A percentile compares a stretch with the other conserved stretches of the same genome.
phyloP scores from a whole-genome alignment of 2,888 invertebrate genomes.

The Lasius fuliginosus region DNA sequence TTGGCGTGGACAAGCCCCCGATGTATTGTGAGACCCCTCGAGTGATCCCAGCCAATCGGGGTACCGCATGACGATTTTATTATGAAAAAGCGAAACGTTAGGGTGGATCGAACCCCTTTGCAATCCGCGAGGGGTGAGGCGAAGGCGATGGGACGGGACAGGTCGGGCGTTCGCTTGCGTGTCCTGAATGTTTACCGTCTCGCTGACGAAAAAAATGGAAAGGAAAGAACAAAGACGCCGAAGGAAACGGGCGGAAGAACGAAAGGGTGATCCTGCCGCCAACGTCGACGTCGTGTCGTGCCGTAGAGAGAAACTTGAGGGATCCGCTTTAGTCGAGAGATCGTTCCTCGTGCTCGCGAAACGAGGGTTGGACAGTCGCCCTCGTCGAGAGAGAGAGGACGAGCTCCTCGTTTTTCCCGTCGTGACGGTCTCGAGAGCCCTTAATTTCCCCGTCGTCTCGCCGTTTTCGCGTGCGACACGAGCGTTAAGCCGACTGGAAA shows the following conservation, averaged over 20 bases:
- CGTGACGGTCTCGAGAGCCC: conserved; percentile 75
- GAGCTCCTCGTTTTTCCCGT: conserved; percentile 57
- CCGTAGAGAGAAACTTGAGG: conserved; percentile 13
- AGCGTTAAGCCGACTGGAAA: conserved; percentile 71
- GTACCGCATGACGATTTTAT: conserved; percentile 84
- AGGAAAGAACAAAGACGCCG: conserved; percentile 18
- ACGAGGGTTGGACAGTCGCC: conserved; percentile 65
- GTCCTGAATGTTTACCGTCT: conserved; percentile 75
- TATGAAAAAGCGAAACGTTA: conserved; percentile 81
- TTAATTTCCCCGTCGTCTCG: conserved; percentile 73
- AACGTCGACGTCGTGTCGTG: conserved; percentile 45
- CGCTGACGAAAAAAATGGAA: conserved; percentile 44
- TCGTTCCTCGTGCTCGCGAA: conserved; percentile 42
- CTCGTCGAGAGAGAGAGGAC: conserved; percentile 41
- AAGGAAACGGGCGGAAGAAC: neutral
- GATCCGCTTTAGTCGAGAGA: conserved; percentile 52
- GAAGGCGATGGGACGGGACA: conserved; percentile 49
- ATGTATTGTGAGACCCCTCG: conserved; percentile 79
- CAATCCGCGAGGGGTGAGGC: conserved; percentile 49
- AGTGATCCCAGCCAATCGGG: conserved; percentile 82
- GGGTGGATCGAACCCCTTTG: conserved; percentile 79
- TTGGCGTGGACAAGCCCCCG: conserved; percentile 82
- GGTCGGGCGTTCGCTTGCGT: conserved; percentile 62
- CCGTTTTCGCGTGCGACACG: conserved; percentile 77
- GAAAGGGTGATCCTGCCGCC: conserved; percentile 82